These are phyloP conservation scores for Choloepus didactylus DNA, from an alignment of 2,797 vertebrate species.

Conservation along the genomic window DNA sequence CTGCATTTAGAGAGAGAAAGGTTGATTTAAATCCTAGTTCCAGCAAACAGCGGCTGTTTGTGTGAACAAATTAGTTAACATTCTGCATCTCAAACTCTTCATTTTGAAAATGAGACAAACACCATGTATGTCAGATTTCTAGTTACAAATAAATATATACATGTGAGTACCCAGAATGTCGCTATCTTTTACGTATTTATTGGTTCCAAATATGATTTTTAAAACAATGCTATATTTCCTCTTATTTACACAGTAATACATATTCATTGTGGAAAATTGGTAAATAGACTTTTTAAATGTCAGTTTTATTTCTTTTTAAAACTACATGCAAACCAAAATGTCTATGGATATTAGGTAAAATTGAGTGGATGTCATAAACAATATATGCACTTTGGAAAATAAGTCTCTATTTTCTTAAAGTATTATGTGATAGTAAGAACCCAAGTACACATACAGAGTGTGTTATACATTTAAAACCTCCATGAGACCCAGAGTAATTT, in stretches of 20 bases:
- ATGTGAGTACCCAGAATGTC: fast-evolving
- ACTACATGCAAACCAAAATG: background rate
- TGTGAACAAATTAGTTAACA: background rate
- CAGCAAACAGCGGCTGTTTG: background rate
- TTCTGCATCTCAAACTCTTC: background rate
- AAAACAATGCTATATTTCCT: background rate
- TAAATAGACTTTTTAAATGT: background rate
- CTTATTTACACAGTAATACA: background rate
- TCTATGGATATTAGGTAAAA: background rate
- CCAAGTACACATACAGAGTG: background rate
- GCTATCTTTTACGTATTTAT: background rate
- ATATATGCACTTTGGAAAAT: background rate
- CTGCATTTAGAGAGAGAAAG: fast-evolving
- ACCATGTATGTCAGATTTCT: background rate
- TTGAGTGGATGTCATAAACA: background rate
- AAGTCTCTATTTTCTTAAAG: background rate
- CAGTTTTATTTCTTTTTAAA: background rate
- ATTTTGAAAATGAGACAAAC: background rate
- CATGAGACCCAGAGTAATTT: fast-evolving
- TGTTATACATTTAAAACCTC: fast-evolving
- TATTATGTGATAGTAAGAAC: background rate
- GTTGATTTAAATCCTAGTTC: too few species aligned
- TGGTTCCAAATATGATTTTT: background rate
- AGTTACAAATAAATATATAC: background rate
- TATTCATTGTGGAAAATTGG: background rate